Evolutionary conservation across 2,113 vertebrate species (phyloP), one percentile per base, ranked within the genome.

Genomic region (Triplophysa siluroides): DNA sequence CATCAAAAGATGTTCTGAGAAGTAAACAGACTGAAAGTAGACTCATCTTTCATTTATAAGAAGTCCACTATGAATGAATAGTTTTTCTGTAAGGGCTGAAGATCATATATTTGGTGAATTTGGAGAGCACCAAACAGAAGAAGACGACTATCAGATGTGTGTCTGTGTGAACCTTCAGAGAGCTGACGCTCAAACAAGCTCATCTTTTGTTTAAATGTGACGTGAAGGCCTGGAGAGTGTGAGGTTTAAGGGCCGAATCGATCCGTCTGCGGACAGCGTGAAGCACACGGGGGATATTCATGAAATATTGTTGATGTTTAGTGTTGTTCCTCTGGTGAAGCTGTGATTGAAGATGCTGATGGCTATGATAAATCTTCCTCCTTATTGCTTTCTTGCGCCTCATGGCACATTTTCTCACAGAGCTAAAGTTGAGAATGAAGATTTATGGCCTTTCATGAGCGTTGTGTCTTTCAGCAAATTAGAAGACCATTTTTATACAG

Each of bases 381-480:
- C 60, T 81, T 79, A 72, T 64, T 64, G 73, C 67, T 73, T 71
- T 84, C 66, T 62, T 21, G 52, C 56, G 67, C 70, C 58, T 86
- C 77, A 54, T 52, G 47, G 72, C 45, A 73, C 58, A 75, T 78
- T 77, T 63, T 47, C 64, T 54, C 78, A 71, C 72, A 62, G 67
- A 76, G 54, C 68, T 54, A 64, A 56, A 23, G 65, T 21, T 80
- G 62, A 56, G 67, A 85, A 85, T 83, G 71, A 84, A 81, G 80
- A 83, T 83, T 61, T 78, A 83, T 86, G 63, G 41, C 23, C 4
- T 83, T 81, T 81, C 78, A 79, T 65, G 79, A 86, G 67, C 29
- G 2, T 10, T 60, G 38, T 52, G 47, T 73, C 58, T 83, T 77
- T 43, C 54, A 61, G 77, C 66, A 85, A 79, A 85, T 82, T 56